A percentile compares a stretch with the other conserved stretches of the same genome.
Evolutionary conservation across 2,888 invertebrate species (phyloP).

Genomic region (Stramonita haemastoma): DNA sequence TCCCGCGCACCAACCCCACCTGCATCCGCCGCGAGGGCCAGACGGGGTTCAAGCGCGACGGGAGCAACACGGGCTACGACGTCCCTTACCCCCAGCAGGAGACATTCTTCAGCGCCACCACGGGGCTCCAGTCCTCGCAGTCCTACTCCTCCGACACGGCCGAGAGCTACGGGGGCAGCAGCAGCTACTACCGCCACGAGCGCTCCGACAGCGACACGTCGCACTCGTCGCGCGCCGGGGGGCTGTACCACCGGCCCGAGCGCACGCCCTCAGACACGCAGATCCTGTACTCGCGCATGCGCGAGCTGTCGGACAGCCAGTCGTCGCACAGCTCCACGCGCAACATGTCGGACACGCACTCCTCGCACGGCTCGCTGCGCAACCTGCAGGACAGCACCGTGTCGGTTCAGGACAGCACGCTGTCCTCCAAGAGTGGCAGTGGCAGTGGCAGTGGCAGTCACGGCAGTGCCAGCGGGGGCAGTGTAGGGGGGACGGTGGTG

Average conservation of each 20-base stretch:
- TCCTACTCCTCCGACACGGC: slow-evolving; percentile 51
- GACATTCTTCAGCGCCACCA: slow-evolving; percentile 37
- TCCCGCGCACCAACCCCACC: slow-evolving; percentile 76
- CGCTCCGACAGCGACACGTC: slow-evolving; percentile 75
- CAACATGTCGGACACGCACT: slow-evolving; percentile 74
- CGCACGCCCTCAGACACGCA: slow-evolving; percentile 55
- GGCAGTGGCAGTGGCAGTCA: slow-evolving; percentile 37
- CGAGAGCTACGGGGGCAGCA: slow-evolving; percentile 51
- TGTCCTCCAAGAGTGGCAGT: slow-evolving; percentile 57
- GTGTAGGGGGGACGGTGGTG: slow-evolving; percentile 34
- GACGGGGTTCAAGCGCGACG: slow-evolving; percentile 44
- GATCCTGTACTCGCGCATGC: slow-evolving; percentile 56
- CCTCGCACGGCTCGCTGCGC: slow-evolving; percentile 71
- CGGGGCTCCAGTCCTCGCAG: slow-evolving; percentile 68
- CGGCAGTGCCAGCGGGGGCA: not conserved
- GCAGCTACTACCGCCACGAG: slow-evolving; percentile 63
- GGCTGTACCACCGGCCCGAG: slow-evolving; percentile 26
- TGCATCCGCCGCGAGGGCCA: slow-evolving; percentile 49
- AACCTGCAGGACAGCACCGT: slow-evolving; percentile 68
- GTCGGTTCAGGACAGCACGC: slow-evolving; percentile 66
- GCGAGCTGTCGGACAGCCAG: slow-evolving; percentile 72
- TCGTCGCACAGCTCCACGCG: slow-evolving; percentile 81
- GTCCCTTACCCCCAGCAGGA: slow-evolving; percentile 36
- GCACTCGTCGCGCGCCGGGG: slow-evolving; percentile 56
- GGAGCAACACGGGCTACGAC: slow-evolving; percentile 51